These are phyloP conservation scores for Pholis gunnellus DNA, from an alignment of 2,113 vertebrate species.

Conservation along the genomic window DNA sequence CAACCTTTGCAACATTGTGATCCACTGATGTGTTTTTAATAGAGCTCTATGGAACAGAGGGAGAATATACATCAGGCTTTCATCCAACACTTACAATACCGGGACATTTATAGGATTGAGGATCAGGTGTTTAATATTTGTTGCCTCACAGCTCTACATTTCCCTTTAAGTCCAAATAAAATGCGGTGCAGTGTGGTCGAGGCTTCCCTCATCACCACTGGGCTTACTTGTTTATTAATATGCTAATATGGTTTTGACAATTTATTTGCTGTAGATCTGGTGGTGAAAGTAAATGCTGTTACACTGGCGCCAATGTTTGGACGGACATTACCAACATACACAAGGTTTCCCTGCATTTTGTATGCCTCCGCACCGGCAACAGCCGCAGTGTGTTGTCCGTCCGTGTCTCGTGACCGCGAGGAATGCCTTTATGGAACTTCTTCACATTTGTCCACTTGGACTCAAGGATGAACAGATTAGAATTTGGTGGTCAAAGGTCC, in stretches of 20 bases:
- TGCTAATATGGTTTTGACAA: background rate
- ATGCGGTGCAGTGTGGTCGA: background rate
- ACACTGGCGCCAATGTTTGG: background rate
- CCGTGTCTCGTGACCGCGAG: too few relatives aligned
- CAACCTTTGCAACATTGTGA: background rate
- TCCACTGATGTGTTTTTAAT: conserved; percentile 3
- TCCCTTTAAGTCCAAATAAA: background rate
- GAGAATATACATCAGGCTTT: background rate
- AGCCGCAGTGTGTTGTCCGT: too few relatives aligned
- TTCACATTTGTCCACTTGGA: too few relatives aligned
- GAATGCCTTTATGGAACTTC: too few relatives aligned
- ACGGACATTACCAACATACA: background rate
- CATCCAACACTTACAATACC: background rate
- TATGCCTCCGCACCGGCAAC: background rate
- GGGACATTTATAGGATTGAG: background rate
- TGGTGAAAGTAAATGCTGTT: background rate
- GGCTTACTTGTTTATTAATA: background rate
- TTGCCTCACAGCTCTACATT: background rate
- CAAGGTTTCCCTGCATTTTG: background rate
- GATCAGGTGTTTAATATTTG: background rate
- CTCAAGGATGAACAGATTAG: too few relatives aligned
- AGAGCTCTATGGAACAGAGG: background rate
- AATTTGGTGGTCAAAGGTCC: too few relatives aligned
- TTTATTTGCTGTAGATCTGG: background rate
- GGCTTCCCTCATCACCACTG: background rate